Evolutionary conservation across 2,888 invertebrate genomes (phyloP).

Genomic region (Conomelus anceps): DNA sequence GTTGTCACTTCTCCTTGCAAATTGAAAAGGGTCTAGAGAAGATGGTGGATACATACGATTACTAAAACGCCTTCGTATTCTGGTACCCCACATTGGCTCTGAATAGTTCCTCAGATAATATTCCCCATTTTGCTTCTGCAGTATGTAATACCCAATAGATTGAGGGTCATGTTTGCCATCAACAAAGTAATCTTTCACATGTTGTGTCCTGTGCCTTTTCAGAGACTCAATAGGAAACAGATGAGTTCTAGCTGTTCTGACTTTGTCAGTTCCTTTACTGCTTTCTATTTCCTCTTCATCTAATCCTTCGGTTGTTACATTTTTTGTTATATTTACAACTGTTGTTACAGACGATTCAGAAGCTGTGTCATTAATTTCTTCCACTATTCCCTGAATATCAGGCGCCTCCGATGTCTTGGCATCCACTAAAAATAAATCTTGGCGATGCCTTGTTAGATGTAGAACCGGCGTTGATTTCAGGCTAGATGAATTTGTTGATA

Average conservation of each 20-base stretch:
- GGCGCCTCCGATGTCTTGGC: neutral
- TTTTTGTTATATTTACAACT: neutral
- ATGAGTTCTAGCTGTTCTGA: neutral
- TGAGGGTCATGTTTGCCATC: conserved; percentile 2
- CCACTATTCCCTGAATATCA: neutral
- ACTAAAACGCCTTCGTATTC: conserved; percentile 4
- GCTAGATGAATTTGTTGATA: neutral
- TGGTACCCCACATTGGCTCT: neutral
- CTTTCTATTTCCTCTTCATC: neutral
- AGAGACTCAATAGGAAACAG: neutral
- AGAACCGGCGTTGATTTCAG: neutral
- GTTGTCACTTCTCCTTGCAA: neutral
- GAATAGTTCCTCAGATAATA: neutral
- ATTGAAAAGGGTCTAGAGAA: neutral
- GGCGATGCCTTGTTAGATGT: conserved; percentile 1
- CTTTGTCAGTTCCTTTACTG: neutral
- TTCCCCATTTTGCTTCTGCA: conserved; percentile 3
- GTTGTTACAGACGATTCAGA: neutral
- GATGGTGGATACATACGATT: neutral
- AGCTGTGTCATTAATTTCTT: neutral
- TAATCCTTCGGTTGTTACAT: neutral
- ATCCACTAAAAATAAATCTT: neutral
- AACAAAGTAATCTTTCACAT: neutral
- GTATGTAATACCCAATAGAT: neutral
- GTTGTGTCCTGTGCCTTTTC: neutral